These are phyloP conservation scores for Phalloptychus januarius DNA, from an alignment of 2,797 vertebrate species.

Conservation along the genomic window DNA sequence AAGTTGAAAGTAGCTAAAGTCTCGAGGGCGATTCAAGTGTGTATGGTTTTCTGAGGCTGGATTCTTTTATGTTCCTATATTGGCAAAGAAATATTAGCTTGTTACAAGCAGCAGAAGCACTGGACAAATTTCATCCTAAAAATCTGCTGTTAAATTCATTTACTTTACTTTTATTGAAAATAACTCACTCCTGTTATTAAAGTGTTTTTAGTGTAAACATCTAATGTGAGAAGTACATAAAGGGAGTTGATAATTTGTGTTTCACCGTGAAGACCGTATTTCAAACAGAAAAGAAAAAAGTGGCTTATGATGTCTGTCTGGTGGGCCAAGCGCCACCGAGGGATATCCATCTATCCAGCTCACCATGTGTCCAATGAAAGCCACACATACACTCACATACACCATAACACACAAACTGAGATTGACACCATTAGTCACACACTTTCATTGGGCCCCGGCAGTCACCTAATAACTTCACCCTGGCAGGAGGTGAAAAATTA, in stretches of 20 bases:
- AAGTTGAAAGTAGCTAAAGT: constrained; percentile 30
- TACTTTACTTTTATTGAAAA: constrained; percentile 22
- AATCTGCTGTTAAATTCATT: constrained; percentile 25
- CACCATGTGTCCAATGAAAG: constrained; percentile 44
- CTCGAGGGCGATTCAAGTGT: constrained; percentile 33
- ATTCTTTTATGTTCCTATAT: constrained; percentile 38
- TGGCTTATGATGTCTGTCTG: constrained; percentile 53
- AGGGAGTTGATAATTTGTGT: constrained; percentile 27
- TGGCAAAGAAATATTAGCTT: constrained; percentile 52
- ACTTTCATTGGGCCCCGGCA: constrained; percentile 60
- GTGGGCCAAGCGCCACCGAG: constrained; percentile 53
- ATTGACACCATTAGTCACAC: constrained; percentile 71
- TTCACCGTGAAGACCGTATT: constrained; percentile 38
- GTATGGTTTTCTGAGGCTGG: constrained; percentile 25
- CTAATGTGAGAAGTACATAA: constrained; percentile 36
- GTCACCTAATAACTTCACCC: constrained; percentile 62
- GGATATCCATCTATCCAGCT: constrained; percentile 63
- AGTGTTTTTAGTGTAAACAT: constrained; percentile 17
- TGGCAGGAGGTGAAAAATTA: constrained; percentile 66
- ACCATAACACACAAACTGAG: constrained; percentile 38
- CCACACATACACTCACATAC: constrained; percentile 33
- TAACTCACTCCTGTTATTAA: constrained; percentile 10
- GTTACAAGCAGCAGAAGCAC: constrained; percentile 38
- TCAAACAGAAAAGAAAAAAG: constrained; percentile 63
- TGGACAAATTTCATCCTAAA: constrained; percentile 39